Conservation (phyloP, 1,140 invertebrate species). For the Heliothis subflexa region DNA sequence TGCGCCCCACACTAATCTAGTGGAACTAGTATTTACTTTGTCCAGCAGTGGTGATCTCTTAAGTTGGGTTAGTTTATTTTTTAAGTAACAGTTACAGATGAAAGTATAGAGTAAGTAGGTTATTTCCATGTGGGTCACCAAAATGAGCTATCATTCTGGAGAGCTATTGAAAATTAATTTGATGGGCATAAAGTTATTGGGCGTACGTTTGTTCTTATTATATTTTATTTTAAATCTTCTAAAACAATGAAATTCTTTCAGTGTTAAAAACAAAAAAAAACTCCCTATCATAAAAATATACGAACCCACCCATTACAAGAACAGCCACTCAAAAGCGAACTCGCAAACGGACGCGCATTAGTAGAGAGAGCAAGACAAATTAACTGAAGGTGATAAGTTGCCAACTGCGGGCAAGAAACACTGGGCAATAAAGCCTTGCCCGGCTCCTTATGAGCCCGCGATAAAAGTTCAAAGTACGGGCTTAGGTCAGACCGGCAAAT, state of each 20-base stretch:
- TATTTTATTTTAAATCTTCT: too few relatives aligned
- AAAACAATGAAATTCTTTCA: too few relatives aligned
- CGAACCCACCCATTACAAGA: background rate
- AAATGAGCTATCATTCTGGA: too few relatives aligned
- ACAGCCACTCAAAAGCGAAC: slow-evolving; percentile 6
- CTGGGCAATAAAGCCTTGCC: slow-evolving; percentile 36
- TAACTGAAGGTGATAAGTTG: slow-evolving; percentile 49
- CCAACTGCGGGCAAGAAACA: slow-evolving; percentile 37
- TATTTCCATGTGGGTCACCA: too few relatives aligned
- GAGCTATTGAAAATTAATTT: too few relatives aligned
- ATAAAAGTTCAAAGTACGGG: slow-evolving; percentile 7
- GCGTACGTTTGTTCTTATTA: too few relatives aligned
- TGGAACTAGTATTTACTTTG: slow-evolving; percentile 52
- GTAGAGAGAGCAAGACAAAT: slow-evolving; percentile 44
- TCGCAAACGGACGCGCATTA: slow-evolving; percentile 35
- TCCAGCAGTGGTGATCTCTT: background rate
- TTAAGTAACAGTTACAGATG: too few relatives aligned
- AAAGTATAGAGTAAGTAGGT: too few relatives aligned
- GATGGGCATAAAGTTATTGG: too few relatives aligned
- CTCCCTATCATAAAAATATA: slow-evolving; percentile 5
- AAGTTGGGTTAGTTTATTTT: background rate
- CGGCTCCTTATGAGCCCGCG: slow-evolving; percentile 9
- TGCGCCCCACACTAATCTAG: slow-evolving; percentile 50
- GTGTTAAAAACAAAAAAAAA: background rate
- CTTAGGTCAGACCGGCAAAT: background rate